Conservation (phyloP, 1,140 invertebrate genomes). For the Bicyclus anynana region DNA sequence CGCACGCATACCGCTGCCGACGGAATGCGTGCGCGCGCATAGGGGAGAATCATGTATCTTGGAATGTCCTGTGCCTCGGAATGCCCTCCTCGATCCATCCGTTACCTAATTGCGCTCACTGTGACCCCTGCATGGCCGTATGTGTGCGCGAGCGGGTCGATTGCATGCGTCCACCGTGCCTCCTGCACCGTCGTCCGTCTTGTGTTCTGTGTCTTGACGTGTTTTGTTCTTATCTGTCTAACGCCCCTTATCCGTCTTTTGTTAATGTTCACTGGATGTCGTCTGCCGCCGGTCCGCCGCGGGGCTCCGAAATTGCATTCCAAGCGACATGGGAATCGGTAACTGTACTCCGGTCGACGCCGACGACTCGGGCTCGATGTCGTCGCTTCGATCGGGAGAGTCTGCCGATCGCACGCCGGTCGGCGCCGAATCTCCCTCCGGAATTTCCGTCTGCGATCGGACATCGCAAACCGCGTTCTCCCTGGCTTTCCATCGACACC, state of each 20-base stretch:
- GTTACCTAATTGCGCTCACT: constrained; percentile 64
- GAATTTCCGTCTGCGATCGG: constrained; percentile 36
- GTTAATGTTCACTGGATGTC: constrained; percentile 54
- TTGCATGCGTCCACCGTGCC: constrained; percentile 59
- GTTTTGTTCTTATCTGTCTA: constrained; percentile 66
- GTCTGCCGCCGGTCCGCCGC: constrained; percentile 43
- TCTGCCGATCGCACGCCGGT: constrained; percentile 20
- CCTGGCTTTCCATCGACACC: constrained; percentile 52
- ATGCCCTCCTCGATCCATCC: constrained; percentile 77
- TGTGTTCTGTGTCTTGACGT: constrained; percentile 75
- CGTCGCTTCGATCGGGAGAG: constrained; percentile 28
- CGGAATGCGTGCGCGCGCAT: constrained; percentile 64
- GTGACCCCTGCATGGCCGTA: constrained; percentile 72
- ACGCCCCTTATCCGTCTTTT: constrained; percentile 44
- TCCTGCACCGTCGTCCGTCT: constrained; percentile 53
- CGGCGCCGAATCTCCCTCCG: constrained; percentile 39
- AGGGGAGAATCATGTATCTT: constrained; percentile 79
- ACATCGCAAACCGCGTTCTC: constrained; percentile 45
- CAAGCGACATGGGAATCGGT: constrained; percentile 76
- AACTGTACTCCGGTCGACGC: constrained; percentile 50
- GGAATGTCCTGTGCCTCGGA: constrained; percentile 79
- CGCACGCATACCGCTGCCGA: constrained; percentile 45
- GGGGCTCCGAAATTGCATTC: constrained; percentile 73
- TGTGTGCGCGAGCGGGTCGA: constrained; percentile 57
- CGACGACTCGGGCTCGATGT: constrained; percentile 27